A percentile compares a stretch with the other conserved stretches of the same genome.
Evolutionary conservation across 2,888 invertebrate genomes (phyloP).

Genomic region (Hybos culiciformis): DNA sequence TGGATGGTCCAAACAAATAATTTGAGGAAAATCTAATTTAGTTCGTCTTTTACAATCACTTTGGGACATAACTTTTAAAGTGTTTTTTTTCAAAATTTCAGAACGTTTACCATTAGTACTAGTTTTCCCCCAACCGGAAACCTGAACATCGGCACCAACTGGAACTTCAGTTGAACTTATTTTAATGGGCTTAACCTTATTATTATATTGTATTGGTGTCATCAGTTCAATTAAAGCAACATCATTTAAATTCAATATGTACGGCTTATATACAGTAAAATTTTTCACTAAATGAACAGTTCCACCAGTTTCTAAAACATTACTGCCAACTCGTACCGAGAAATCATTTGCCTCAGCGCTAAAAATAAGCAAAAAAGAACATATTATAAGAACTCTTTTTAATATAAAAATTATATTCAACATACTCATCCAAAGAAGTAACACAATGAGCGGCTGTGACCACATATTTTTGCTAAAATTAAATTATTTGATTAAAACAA

Average conservation of each 20-base stretch:
- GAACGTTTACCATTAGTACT: constrained; percentile 1
- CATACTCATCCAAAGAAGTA: too few species aligned
- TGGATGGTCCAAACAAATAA: constrained; percentile 23
- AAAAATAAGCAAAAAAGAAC: too few species aligned
- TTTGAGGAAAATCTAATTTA: constrained; percentile 16
- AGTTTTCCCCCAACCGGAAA: constrained; percentile 10
- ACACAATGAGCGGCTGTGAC: too few species aligned
- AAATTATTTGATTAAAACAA: too few species aligned
- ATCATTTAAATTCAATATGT: constrained; percentile 19
- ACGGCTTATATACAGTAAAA: constrained; percentile 22
- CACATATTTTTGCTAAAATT: too few species aligned
- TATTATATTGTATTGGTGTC: constrained; percentile 13
- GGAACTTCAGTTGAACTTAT: constrained; percentile 4
- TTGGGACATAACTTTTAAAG: constrained; percentile 18
- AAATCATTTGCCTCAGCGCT: constrained; percentile 20
- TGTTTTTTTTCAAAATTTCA: constrained; percentile 7
- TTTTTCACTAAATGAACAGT: constrained; percentile 18
- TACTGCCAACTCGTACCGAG: constrained; percentile 27
- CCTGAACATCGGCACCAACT: constrained; percentile 1
- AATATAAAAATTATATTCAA: too few species aligned
- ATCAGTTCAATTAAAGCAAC: constrained; percentile 25
- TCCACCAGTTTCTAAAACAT: constrained; percentile 23
- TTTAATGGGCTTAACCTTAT: constrained; percentile 14
- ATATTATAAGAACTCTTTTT: too few species aligned
- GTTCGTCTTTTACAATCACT: constrained; percentile 17